phyloP scores from a whole-genome alignment of 2,113 vertebrate species.

The Mellivora capensis region DNA sequence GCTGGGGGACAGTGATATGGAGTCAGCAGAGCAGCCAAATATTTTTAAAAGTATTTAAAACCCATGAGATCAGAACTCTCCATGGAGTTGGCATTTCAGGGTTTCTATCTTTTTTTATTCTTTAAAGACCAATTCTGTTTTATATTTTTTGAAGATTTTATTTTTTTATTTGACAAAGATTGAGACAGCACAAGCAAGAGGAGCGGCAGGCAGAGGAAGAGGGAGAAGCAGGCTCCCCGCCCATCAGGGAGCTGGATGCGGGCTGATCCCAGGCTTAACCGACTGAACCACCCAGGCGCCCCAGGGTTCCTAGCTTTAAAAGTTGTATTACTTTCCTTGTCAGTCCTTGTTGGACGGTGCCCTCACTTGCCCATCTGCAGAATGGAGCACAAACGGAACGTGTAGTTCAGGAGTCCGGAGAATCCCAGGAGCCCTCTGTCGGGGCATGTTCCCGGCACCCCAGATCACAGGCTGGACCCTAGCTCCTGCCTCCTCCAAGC shows the following conservation, averaged over 20 bases:
- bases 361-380: background rate
- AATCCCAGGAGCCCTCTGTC: constrained; percentile 5
- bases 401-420: background rate
- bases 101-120: background rate
- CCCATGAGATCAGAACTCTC: background rate
- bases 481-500: background rate
- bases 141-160: too few relatives aligned
- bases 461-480: background rate
- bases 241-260: too few relatives aligned
- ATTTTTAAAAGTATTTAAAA: background rate
- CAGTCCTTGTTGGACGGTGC: background rate
- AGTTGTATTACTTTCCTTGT: background rate
- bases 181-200: too few relatives aligned
- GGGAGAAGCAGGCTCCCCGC: too few relatives aligned
- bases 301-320: background rate
- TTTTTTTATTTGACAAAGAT: too few relatives aligned
- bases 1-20: background rate
- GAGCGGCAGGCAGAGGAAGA: too few relatives aligned
- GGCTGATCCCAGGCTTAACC: too few relatives aligned
- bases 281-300: too few relatives aligned
- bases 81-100: background rate
- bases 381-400: background rate
- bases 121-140: too few relatives aligned
- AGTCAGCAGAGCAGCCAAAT: background rate
- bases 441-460: background rate